Percentiles rank a stretch among this genome's conserved stretches.
phyloP scores from a whole-genome alignment of 2,888 invertebrate genomes.

The Nephrotoma flavescens region DNA sequence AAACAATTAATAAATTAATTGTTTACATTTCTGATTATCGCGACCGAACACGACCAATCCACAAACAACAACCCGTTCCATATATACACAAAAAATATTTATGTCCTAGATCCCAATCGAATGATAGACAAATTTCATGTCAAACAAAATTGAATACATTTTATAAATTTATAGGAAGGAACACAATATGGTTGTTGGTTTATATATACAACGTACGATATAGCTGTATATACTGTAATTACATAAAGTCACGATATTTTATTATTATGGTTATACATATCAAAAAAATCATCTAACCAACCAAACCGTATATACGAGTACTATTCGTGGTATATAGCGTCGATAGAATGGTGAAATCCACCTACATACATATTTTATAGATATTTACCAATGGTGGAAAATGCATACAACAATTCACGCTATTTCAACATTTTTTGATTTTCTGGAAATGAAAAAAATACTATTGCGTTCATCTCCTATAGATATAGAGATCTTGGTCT shows the following conservation, averaged over 20 bases:
- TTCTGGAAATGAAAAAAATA: too few species aligned
- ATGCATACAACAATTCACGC: background rate
- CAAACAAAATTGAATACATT: background rate
- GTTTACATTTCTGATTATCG: background rate
- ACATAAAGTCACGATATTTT: background rate
- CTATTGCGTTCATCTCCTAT: too few species aligned
- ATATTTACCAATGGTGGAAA: background rate
- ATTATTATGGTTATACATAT: background rate
- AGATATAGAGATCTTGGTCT: too few species aligned
- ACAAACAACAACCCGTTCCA: background rate
- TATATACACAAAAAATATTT: background rate
- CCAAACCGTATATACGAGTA: background rate
- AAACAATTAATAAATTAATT: background rate
- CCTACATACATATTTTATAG: background rate
- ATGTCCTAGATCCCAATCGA: background rate
- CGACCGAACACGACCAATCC: background rate
- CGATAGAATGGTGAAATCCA: too few species aligned
- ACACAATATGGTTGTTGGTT: background rate
- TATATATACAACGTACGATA: background rate
- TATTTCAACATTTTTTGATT: too few species aligned
- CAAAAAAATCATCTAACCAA: background rate
- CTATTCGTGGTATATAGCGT: too few species aligned
- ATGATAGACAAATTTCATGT: background rate
- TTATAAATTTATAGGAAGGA: background rate
- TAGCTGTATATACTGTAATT: background rate